Evolutionary conservation across 2,113 vertebrate genomes (phyloP).

Genomic region (Regulus satrapa): DNA sequence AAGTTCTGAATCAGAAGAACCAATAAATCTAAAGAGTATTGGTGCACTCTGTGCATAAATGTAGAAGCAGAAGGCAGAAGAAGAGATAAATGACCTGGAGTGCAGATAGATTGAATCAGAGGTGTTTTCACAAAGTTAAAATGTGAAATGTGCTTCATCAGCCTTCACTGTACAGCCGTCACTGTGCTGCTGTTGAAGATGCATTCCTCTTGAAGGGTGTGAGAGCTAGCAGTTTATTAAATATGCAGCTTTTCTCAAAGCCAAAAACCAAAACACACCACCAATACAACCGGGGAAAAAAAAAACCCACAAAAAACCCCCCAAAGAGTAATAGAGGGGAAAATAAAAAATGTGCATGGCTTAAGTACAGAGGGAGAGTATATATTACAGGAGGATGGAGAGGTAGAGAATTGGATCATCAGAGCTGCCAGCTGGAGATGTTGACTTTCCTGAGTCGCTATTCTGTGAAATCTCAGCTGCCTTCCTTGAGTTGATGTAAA

Average conservation of each 20-base stretch:
- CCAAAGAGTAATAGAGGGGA: background rate
- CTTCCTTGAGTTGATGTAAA: background rate
- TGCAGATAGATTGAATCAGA: background rate
- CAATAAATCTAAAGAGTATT: background rate
- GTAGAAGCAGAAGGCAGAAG: background rate
- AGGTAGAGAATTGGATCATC: background rate
- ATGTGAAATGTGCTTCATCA: background rate
- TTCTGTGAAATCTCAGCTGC: background rate
- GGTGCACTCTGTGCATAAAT: background rate
- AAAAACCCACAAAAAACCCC: fast-evolving
- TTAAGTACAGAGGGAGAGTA: background rate
- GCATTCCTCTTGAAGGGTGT: background rate
- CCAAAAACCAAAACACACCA: background rate
- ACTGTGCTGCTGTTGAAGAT: background rate
- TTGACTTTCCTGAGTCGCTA: background rate
- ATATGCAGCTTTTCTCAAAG: background rate
- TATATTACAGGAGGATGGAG: background rate
- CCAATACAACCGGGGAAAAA: background rate
- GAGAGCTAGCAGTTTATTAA: background rate
- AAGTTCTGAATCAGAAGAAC: background rate
- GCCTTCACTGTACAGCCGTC: background rate
- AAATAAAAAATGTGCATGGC: background rate
- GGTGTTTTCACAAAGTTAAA: background rate
- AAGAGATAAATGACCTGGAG: background rate
- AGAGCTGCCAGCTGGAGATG: background rate